Evolutionary conservation across 1,140 invertebrate genomes (phyloP).

Genomic region (Aleiodes sp.): DNA sequence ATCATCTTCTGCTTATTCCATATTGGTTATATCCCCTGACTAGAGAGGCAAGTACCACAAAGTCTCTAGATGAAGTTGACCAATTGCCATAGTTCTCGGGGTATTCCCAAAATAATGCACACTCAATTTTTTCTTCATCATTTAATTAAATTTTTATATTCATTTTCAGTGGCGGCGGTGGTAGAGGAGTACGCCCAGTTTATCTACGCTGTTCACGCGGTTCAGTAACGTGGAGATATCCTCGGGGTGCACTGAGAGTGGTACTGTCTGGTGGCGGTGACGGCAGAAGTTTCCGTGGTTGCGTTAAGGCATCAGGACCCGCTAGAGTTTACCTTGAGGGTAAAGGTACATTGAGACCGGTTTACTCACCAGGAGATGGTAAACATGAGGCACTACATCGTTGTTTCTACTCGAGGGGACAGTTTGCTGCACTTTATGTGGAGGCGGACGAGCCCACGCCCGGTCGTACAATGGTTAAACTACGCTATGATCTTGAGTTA

Average conservation of each 20-base stretch:
- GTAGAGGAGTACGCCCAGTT: slow-evolving; percentile 77
- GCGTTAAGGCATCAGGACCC: slow-evolving; percentile 71
- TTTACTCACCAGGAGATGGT: slow-evolving; percentile 73
- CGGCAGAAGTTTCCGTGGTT: slow-evolving; percentile 75
- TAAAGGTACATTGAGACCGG: slow-evolving; percentile 69
- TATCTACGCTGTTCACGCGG: slow-evolving; percentile 81
- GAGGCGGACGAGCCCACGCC: slow-evolving; percentile 67
- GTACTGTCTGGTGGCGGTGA: slow-evolving; percentile 71
- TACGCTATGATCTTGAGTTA: slow-evolving; percentile 75
- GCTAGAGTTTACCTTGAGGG: slow-evolving; percentile 79
- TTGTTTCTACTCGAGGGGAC: slow-evolving; percentile 74
- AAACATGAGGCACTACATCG: slow-evolving; percentile 68
- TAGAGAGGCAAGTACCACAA: too few relatives aligned
- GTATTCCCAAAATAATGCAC: too few relatives aligned
- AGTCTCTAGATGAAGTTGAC: too few relatives aligned
- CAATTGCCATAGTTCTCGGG: too few relatives aligned
- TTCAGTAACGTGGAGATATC: slow-evolving; percentile 77
- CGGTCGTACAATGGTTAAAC: slow-evolving; percentile 62
- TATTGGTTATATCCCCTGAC: too few relatives aligned
- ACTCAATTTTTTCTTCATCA: neutral
- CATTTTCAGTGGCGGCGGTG: slow-evolving; percentile 57
- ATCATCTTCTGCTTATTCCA: too few relatives aligned
- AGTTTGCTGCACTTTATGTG: slow-evolving; percentile 77
- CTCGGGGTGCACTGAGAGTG: slow-evolving; percentile 76
- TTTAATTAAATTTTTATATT: neutral